These are phyloP conservation scores for Atractosteus spatula DNA, from an alignment of 2,113 vertebrate species.

Conservation along the genomic window DNA sequence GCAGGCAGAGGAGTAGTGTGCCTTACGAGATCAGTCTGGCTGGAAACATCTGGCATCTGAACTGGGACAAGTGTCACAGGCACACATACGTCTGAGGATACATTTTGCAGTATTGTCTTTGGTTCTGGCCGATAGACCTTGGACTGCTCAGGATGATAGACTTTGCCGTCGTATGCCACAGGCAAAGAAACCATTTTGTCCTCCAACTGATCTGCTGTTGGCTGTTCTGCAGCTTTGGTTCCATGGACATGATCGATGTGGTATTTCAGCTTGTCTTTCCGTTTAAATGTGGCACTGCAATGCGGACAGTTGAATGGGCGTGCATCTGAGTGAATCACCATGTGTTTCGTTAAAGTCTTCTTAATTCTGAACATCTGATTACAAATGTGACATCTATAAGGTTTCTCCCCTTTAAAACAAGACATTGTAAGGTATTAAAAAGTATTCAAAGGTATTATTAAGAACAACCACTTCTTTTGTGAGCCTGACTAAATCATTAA, in stretches of 20 bases:
- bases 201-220: conserved; percentile 50
- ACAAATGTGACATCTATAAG: conserved; percentile 91
- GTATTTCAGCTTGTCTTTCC: conserved; percentile 96
- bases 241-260: conserved; percentile 94
- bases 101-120: conserved; percentile 66
- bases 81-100: conserved; percentile 66
- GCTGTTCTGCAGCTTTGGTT: conserved; percentile 68
- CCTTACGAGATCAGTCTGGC: conserved; percentile 56
- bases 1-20: conserved; percentile 56
- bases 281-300: conserved; percentile 92
- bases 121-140: conserved; percentile 68
- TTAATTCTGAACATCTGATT: conserved; percentile 94
- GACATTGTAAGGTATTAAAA: background rate
- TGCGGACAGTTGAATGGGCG: conserved; percentile 93
- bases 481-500: background rate
- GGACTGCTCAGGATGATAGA: conserved; percentile 58
- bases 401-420: conserved; percentile 83
- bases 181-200: conserved; percentile 68
- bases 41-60: conserved; percentile 60
- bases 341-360: conserved; percentile 96
- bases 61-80: conserved; percentile 83
- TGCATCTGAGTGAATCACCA: conserved; percentile 96
- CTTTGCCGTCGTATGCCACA: conserved; percentile 64
- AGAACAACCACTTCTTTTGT: too few species aligned
- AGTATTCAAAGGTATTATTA: too few species aligned